Conservation (phyloP, 1,140 invertebrate genomes). For the Orchesella cincta region DNA sequence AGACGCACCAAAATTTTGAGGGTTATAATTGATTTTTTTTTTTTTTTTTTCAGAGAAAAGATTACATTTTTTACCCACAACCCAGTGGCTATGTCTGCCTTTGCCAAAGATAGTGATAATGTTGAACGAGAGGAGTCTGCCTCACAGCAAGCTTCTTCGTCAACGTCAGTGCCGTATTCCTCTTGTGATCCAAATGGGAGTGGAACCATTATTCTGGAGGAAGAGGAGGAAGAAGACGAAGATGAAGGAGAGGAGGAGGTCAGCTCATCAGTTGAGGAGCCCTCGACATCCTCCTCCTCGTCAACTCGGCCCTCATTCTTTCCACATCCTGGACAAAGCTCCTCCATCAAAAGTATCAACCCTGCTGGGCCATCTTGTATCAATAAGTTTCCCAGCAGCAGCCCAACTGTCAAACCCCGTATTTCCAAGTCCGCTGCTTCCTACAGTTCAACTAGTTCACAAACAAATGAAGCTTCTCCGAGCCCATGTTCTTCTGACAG, state of each 20-base stretch:
- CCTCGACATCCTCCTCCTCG: not conserved
- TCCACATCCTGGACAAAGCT: not conserved
- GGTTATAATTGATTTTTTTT: conserved; percentile 48
- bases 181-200: conserved; percentile 40
- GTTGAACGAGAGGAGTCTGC: not conserved
- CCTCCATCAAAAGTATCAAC: not conserved
- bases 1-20: conserved; percentile 31
- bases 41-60: conserved; percentile 73
- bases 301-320: not conserved
- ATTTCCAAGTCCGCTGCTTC: not conserved
- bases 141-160: not conserved
- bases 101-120: not conserved
- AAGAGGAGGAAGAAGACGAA: conserved; percentile 43
- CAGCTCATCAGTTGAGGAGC: conserved; percentile 35
- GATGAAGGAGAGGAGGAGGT: conserved; percentile 35
- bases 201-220: conserved; percentile 16
- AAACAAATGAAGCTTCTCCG: not conserved
- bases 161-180: not conserved
- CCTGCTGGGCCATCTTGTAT: too few relatives aligned
- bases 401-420: not conserved
- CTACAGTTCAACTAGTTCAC: not conserved
- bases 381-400: too few relatives aligned
- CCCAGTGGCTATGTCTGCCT: not conserved
- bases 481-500: not conserved
- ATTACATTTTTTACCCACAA: conserved; percentile 86